Evolutionary conservation across 1,140 invertebrate genomes (phyloP), one percentile per base, ranked within the genome.

Genomic region (Acarapis woodi): DNA sequence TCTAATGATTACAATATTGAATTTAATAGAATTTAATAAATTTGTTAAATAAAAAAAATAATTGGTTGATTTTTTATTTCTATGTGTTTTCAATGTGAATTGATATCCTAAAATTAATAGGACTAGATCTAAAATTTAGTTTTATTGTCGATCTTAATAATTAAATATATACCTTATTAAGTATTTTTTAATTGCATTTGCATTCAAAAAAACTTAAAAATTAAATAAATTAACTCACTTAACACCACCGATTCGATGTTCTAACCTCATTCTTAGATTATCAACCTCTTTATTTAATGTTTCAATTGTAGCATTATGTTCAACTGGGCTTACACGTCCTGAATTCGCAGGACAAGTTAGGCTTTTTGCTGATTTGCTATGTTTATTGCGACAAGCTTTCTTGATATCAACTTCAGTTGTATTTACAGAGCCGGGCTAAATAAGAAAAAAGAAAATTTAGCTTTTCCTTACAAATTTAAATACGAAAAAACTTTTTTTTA

Each of bases 331-430:
- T 41, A 68, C 61, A 48, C 61, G 53, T 6, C 62, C 64, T 39
- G 62, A 65, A 23, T 57, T 53, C 31, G 56, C 49, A 26, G 25
- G 25, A 26, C 6, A 26, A 26, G 25, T 26, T 26, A 8, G 25
- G n/a, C n/a, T 26, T 26, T 26, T 26, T 26, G 6, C 25, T 26
- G n/a, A 8, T n/a, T 26, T 8, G n/a, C n/a, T 26, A 26, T 26
- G 25, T 8, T 26, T 8, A 26, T 26, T 26, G 39, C 83, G 66
- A 52, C 80, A 90, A 21, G 83, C 70, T 59, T 97, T 97, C 53
- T 85, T 88, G 24, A 90, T 88, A 57, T 94, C 85, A 50, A 93
- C 65, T 59, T 99, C 90, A 1, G 88, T 97, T 6, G 90, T 97
- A 58, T 96, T 96, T 3, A 97, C 83, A 59, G 82, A 93, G 18